Evolutionary conservation across 2,113 vertebrate genomes (phyloP), one percentile per base, ranked within the genome.

Genomic region (Pica pica): DNA sequence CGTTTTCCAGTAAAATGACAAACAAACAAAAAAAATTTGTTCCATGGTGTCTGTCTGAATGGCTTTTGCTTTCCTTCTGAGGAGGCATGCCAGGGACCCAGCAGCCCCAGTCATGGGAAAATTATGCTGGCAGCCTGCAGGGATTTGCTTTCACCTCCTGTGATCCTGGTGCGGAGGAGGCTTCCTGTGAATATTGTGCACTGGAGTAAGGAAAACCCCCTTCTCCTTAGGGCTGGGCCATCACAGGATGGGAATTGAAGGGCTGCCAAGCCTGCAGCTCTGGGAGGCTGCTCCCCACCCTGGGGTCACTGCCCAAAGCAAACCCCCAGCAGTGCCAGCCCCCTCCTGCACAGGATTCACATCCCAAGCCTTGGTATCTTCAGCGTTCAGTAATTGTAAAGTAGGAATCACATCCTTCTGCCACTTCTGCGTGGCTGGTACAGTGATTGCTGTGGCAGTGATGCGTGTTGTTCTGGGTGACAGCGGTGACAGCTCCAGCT

Each of bases 331-430:
- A 0, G 46, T 69, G 71, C 78, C 74, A 63, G 47, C 44, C 61
- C 7, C 0, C 44, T 68, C 5, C 70, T 63, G n/a, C 2, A 1
- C 39, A 42, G n/a, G 39, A 59, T 88, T 71, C 3, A 0, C 70
- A 49, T 69, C 64, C 37, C 77, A 33, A 11, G 15, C 70, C 75
- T 92, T 50, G 2, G 0, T 67, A 12, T 60, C 33, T 80, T 64
- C 50, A 22, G 30, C 35, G 18, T 44, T 75, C 1, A 18, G 47
- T 59, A 47, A 68, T 93, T 94, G 83, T 52, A 47, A 55, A 60
- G 53, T 11, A 64, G 67, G 37, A 85, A 24, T 79, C 0, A 1
- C 52, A 56, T 76, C 61, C 11, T 82, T 68, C 70, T 93, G 18
- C 2, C 3, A 27, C 28, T 74, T 79, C 35, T 91, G 26, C 4